phyloP scores from a whole-genome alignment of 92 coral and sea anemone genomes.

The Zoanthus gigantus region DNA sequence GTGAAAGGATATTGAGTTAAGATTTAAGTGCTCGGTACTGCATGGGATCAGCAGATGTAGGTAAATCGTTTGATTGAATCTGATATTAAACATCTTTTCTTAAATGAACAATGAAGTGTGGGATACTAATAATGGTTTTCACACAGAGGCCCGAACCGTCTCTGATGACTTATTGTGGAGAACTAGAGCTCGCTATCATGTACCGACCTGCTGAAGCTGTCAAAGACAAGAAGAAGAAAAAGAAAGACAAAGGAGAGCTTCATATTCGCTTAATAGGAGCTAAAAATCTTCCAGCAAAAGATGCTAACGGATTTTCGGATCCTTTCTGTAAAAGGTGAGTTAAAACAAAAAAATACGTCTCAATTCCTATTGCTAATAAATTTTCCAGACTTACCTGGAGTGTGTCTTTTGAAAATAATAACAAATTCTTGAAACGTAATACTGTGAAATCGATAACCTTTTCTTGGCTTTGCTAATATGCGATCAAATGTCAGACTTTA shows the following conservation, averaged over 20 bases:
- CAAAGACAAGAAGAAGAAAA: constrained; percentile 81
- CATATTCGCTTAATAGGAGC: constrained; percentile 85
- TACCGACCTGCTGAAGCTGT: constrained; percentile 76
- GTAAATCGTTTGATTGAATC: neutral
- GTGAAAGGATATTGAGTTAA: too few relatives aligned
- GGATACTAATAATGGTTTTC: neutral
- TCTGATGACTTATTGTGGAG: constrained; percentile 91
- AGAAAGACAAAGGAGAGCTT: constrained; percentile 79
- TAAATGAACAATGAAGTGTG: neutral
- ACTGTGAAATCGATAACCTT: neutral
- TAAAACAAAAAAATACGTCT: neutral
- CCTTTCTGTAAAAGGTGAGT: constrained; percentile 94
- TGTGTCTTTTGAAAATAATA: too few relatives aligned
- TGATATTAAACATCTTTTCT: neutral
- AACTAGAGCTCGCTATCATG: constrained; percentile 80
- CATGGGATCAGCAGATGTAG: too few relatives aligned
- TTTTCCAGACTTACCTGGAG: neutral
- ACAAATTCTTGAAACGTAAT: neutral
- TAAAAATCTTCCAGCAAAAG: constrained; percentile 91
- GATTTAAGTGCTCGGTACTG: too few relatives aligned
- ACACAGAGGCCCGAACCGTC: constrained; percentile 86
- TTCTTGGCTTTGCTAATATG: neutral
- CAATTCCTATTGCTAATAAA: neutral
- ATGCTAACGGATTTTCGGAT: constrained; percentile 95
- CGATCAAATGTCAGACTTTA: neutral